Conservation (phyloP, 2,797 vertebrate genomes). For the Acropternis orthonyx region DNA sequence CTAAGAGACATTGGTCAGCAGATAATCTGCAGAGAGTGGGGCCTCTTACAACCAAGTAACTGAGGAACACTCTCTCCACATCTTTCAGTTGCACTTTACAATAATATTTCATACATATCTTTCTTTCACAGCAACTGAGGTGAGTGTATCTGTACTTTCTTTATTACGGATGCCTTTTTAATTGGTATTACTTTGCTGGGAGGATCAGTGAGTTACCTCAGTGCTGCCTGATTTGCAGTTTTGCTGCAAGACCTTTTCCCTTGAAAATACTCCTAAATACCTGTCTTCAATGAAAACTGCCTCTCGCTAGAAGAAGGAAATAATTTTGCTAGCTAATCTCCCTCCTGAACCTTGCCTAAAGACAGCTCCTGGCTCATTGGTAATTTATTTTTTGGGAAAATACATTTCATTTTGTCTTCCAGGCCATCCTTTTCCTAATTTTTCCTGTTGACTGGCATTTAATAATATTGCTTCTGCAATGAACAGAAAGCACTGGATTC, state of each 20-base stretch:
- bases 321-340: conserved; percentile 51
- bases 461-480: conserved; percentile 45
- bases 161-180: not conserved
- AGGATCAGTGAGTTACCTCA: conserved; percentile 31
- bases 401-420: conserved; percentile 5
- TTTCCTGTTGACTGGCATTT: conserved; percentile 27
- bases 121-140: not conserved
- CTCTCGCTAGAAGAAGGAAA: conserved; percentile 43
- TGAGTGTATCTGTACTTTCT: not conserved
- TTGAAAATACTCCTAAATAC: conserved; percentile 46
- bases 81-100: not conserved
- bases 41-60: not conserved
- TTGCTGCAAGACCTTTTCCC: conserved; percentile 46
- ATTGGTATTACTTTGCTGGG: conserved; percentile 36
- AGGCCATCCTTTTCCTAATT: conserved; percentile 21
- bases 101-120: not conserved
- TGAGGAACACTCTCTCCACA: not conserved
- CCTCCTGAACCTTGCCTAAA: conserved; percentile 41
- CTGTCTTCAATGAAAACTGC: conserved; percentile 46
- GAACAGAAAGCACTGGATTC: conserved; percentile 1
- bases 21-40: not conserved
- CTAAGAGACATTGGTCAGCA: not conserved
- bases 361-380: conserved; percentile 24
- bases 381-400: conserved; percentile 47
- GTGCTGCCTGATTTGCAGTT: not conserved